Evolutionary conservation across 1,140 invertebrate genomes (phyloP).

Genomic region (Charaxes varanes): DNA sequence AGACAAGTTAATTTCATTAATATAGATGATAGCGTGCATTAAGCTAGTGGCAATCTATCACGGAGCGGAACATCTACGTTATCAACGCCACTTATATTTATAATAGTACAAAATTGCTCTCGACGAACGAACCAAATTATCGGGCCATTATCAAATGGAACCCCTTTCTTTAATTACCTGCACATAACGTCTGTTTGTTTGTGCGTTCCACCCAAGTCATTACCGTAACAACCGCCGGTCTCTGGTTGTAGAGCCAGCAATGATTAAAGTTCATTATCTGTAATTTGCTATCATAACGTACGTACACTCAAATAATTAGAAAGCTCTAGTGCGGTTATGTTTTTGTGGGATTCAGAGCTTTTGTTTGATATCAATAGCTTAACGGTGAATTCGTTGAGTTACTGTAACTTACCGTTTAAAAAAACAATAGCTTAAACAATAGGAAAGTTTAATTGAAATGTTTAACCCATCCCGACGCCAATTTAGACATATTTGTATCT

Average conservation of each 20-base stretch:
- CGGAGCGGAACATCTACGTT: constrained; percentile 35
- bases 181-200: constrained; percentile 67
- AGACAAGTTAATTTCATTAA: constrained; percentile 20
- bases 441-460: no score
- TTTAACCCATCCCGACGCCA: no score
- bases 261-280: constrained; percentile 61
- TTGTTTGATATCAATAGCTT: no score
- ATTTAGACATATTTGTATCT: no score
- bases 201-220: constrained; percentile 51
- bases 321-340: no score
- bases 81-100: constrained; percentile 56
- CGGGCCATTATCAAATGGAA: constrained; percentile 63
- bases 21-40: constrained; percentile 20
- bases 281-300: constrained; percentile 45
- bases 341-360: no score
- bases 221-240: constrained; percentile 57
- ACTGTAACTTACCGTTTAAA: no score
- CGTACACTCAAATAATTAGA: constrained; percentile 38
- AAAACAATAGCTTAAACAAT: no score
- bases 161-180: constrained; percentile 71
- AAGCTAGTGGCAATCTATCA: constrained; percentile 57
- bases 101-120: constrained; percentile 66
- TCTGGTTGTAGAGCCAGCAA: constrained; percentile 49
- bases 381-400: no score
- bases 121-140: constrained; percentile 55